Conservation (phyloP, 2,113 vertebrate species). For the Chloropsis hardwickii region DNA sequence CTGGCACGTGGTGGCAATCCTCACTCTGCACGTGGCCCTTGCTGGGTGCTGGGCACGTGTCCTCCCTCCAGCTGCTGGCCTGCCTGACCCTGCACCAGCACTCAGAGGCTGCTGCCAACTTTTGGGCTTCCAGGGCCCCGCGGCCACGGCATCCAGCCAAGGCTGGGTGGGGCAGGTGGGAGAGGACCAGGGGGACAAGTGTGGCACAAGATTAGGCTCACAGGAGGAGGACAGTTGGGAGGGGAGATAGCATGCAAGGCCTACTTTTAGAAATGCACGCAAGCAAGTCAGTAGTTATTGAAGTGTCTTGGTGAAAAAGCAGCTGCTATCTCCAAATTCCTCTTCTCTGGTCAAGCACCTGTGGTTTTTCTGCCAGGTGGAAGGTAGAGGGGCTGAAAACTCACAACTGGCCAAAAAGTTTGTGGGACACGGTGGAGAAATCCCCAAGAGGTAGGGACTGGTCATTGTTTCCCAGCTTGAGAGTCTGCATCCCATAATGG, state of each 20-base stretch:
- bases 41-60: rapidly evolving
- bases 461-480: neutral
- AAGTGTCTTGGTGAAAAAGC: neutral
- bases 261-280: neutral
- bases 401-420: neutral
- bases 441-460: neutral
- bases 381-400: neutral
- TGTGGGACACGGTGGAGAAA: neutral
- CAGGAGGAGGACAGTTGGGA: neutral
- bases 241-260: neutral
- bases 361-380: neutral
- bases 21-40: rapidly evolving
- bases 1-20: neutral
- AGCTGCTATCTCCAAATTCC: neutral
- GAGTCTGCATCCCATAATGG: neutral
- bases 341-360: neutral
- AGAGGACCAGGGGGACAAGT: neutral
- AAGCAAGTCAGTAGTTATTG: neutral
- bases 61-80: neutral
- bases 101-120: neutral
- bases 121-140: neutral
- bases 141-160: neutral
- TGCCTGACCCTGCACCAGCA: neutral
- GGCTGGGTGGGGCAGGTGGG: neutral
- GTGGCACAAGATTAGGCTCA: neutral